Percentiles rank a stretch among this genome's conserved stretches.
Conservation (phyloP, 2,888 invertebrate genomes). For the Sisyra terminalis region DNA sequence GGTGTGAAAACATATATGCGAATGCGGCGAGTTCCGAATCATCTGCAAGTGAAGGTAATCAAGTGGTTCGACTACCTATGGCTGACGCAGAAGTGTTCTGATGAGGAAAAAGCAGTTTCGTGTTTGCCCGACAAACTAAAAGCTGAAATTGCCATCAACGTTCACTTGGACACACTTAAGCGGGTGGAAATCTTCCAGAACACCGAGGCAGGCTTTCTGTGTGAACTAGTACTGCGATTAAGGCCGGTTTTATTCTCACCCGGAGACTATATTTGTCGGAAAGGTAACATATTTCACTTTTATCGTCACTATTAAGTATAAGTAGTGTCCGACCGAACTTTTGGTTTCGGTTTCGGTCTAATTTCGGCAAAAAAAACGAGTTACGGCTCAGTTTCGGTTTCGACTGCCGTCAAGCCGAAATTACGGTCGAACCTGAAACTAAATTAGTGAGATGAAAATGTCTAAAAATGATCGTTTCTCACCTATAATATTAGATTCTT, state of each 20-base stretch:
- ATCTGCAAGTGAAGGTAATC: conserved; percentile 93
- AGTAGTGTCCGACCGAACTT: too few relatives aligned
- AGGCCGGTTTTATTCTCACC: conserved; percentile 95
- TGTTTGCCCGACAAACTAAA: conserved; percentile 95
- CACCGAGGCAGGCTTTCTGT: conserved; percentile 96
- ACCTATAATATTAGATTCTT: too few relatives aligned
- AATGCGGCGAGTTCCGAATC: conserved; percentile 86
- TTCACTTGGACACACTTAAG: conserved; percentile 94
- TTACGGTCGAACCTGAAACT: too few relatives aligned
- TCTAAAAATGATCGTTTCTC: too few relatives aligned
- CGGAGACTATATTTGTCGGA: conserved; percentile 96
- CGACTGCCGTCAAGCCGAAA: too few relatives aligned
- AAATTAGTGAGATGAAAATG: too few relatives aligned
- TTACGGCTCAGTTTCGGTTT: too few relatives aligned
- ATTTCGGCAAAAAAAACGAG: too few relatives aligned
- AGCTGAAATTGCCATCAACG: conserved; percentile 98
- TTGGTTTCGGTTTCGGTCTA: too few relatives aligned
- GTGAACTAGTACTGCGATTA: conserved; percentile 87
- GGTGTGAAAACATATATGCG: conserved; percentile 98
- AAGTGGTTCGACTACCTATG: conserved; percentile 99
- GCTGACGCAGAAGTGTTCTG: conserved; percentile 96
- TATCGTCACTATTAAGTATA: too few relatives aligned
- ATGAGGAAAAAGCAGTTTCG: conserved; percentile 90
- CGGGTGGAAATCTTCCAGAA: conserved; percentile 98
- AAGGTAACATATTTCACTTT: too few relatives aligned